Evolutionary conservation across 2,888 invertebrate species (phyloP), one percentile per base, ranked within the genome.

Genomic region (Troglohyphantes excavatus): DNA sequence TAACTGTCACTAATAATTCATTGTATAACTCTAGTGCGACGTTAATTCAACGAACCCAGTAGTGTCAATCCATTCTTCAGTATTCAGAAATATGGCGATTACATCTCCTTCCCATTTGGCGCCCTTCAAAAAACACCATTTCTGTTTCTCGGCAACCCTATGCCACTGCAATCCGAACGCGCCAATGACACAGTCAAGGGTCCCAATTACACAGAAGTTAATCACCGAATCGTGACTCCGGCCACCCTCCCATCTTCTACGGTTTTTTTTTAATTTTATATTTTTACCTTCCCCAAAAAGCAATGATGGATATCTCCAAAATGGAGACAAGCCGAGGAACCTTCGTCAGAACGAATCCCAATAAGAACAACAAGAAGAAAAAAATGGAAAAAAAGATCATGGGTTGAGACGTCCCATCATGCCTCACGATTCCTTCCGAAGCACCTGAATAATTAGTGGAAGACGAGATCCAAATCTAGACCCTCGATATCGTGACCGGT

Each of bases 141-240:
- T 13, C 39, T 7, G 13, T 13, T 11, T 39, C 13, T 13, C 43
- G 21, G 43, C 19, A 21, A 21, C 19, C 27, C 27, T n/a, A 53
- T 2, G 70, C 19, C 39, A 29, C 59, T 59, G 9, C 17, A 46
- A 67, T 46, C 26, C 59, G 9, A 70, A 23, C 59, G 70, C 82
- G 82, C 82, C 82, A 82, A 83, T 83, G 82, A 82, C 70, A 83
- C 83, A 70, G 67, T 68, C 59, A 17, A 39, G 11, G 23, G 39
- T 21, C 59, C 27, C 83, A 83, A 83, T 83, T 83, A 83, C 83
- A 83, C 72, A 39, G 83, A 73, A 83, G 83, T 73, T 83, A 83
- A 83, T 83, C 83, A 63, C 43, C 73, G 17, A 43, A 65, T 73
- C 83, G 83, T 83, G 83, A 83, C 83, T 43, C 3, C 0, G 29